Evolutionary conservation across 2,888 invertebrate species (phyloP), one percentile per base, ranked within the genome.

Genomic region (Parelbella ahira): DNA sequence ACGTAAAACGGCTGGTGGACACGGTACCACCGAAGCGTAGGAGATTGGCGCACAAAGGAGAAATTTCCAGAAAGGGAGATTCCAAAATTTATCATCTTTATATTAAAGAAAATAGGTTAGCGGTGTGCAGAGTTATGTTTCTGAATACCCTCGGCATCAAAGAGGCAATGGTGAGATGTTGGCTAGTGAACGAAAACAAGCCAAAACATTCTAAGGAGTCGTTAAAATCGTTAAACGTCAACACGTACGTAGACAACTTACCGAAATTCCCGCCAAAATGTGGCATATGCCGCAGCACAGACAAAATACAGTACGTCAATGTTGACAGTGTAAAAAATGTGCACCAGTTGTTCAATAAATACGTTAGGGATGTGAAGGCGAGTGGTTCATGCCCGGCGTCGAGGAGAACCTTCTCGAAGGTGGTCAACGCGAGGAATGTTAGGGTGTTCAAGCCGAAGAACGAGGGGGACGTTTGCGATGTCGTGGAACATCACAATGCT

Each of bases 71-170:
- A 11, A 77, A 78, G 29, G 70, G 66, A 0, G 77, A 73, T 27
- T 74, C 78, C 0, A 79, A 71, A 6, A 1, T 58, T 0, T 80
- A 79, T 5, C 61, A 76, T 44, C 33, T 80, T 1, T 24, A 51
- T 11, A 47, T 51, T 1, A 55, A 63, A 0, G 58, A 55, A 0
- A 49, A 68, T 1, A 63, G 57, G 9, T 1, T 68, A 0, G 48
- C 57, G 0, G 81, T 81, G 0, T 81, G 81, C 15, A 44, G 79
- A 0, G 53, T 63, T 0, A 77, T 70, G 49, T 81, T 81, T 42
- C 37, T 80, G 0, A 75, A 75, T 6, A 81, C 81, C 0, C 13
- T 81, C 15, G 79, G 75, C 0, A 52, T 81, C 0, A 81, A 81
- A 51, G 81, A 81, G 18, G 75, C 79, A 0, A 80, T 67, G 63